phyloP scores from a whole-genome alignment of 2,113 vertebrate genomes.

The Lepus europaeus region DNA sequence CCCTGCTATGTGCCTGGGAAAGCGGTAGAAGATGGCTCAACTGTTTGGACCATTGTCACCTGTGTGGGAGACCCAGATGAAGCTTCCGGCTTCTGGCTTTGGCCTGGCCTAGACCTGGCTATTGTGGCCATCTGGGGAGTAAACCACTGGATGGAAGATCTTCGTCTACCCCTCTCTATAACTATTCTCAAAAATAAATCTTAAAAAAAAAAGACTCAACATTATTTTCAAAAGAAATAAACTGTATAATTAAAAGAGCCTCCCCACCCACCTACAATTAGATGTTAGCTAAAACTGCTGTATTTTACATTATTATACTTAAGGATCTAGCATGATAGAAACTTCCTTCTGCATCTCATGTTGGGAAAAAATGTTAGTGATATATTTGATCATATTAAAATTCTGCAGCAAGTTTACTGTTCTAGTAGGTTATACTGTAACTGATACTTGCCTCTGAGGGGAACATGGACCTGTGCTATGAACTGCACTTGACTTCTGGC shows the following conservation, averaged over 20 bases:
- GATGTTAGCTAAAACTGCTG: background rate
- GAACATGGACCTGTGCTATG: background rate
- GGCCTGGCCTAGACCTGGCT: no score
- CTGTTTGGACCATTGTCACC: no score
- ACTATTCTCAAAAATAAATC: no score
- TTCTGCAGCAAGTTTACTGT: background rate
- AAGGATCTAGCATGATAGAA: slow-evolving; percentile 2
- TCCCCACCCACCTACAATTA: background rate
- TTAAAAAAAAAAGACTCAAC: no score
- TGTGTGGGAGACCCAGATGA: no score
- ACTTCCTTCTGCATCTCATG: background rate
- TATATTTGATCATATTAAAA: background rate
- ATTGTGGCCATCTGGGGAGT: no score
- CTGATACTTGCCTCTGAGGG: background rate
- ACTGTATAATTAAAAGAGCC: background rate
- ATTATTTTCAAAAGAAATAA: background rate
- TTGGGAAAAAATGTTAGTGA: background rate
- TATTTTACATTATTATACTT: background rate
- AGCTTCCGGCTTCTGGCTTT: no score
- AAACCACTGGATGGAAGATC: no score
- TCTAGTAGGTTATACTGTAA: background rate
- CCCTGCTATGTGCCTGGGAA: no score
- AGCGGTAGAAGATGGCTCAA: no score
- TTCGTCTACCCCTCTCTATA: no score
- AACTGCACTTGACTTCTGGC: slow-evolving; percentile 60